Evolutionary conservation across 2,113 vertebrate genomes (phyloP).

Genomic region (Percopsis transmontana): DNA sequence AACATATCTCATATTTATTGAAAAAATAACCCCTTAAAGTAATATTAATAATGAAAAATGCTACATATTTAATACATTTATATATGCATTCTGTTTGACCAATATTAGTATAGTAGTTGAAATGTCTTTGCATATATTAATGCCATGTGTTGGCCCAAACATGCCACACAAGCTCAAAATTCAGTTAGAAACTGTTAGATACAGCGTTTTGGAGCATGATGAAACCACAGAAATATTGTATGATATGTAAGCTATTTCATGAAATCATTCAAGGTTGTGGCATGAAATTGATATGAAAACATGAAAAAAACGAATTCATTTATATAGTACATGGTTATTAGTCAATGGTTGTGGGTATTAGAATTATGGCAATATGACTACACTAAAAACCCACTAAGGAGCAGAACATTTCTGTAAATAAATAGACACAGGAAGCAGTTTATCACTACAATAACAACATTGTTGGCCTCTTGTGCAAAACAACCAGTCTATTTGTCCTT

Average conservation of each 20-base stretch:
- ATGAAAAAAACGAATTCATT: no score
- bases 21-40: slow-evolving; percentile 3
- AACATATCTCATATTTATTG: not conserved
- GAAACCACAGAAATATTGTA: not conserved
- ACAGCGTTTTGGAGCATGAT: not conserved
- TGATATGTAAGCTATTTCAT: not conserved
- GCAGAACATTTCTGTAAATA: not conserved
- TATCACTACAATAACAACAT: slow-evolving; percentile 6
- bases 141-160: not conserved
- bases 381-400: no score
- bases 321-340: no score
- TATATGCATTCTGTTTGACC: slow-evolving; percentile 5
- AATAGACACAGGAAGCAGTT: slow-evolving; percentile 5
- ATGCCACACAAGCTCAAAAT: not conserved
- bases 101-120: not conserved
- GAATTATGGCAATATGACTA: slow-evolving; percentile 19
- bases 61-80: slow-evolving; percentile 16
- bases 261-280: slow-evolving; percentile 19
- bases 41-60: slow-evolving; percentile 20
- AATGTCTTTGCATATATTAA: not conserved
- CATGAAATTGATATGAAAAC: no score
- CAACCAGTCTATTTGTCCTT: slow-evolving; percentile 36
- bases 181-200: not conserved
- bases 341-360: slow-evolving; percentile 7
- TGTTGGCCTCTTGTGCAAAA: slow-evolving; percentile 27